phyloP scores from a whole-genome alignment of 2,113 vertebrate genomes.

The Sclerurus mexicanus region DNA sequence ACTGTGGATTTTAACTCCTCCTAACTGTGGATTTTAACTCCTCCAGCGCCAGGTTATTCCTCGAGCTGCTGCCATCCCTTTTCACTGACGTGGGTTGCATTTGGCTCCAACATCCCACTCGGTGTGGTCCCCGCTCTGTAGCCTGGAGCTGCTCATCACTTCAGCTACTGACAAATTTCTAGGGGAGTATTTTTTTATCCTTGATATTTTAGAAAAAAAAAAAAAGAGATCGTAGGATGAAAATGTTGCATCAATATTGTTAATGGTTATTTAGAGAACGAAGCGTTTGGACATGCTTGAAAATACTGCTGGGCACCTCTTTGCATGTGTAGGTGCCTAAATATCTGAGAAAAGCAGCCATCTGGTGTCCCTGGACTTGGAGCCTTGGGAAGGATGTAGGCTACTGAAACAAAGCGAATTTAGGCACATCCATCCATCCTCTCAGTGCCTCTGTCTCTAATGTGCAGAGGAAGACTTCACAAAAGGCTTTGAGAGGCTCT shows the following conservation, averaged over 20 bases:
- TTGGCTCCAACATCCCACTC: background rate
- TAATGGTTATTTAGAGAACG: background rate
- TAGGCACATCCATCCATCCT: background rate
- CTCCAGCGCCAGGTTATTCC: background rate
- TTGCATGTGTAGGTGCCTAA: conserved; percentile 54
- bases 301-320: conserved; percentile 20
- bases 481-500: background rate
- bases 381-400: background rate
- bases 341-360: conserved; percentile 42
- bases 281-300: conserved; percentile 14
- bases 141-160: background rate
- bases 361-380: conserved; percentile 39
- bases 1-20: background rate
- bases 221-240: background rate
- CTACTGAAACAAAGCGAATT: background rate
- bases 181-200: background rate
- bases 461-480: background rate
- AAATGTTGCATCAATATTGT: background rate
- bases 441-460: background rate
- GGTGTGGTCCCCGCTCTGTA: background rate
- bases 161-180: background rate
- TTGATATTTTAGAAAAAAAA: background rate
- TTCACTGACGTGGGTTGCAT: background rate
- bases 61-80: background rate
- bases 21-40: background rate